Percentiles rank a stretch among this genome's conserved stretches.
Conservation (phyloP, 2,797 vertebrate genomes). For the Hydrolagus colliei region DNA sequence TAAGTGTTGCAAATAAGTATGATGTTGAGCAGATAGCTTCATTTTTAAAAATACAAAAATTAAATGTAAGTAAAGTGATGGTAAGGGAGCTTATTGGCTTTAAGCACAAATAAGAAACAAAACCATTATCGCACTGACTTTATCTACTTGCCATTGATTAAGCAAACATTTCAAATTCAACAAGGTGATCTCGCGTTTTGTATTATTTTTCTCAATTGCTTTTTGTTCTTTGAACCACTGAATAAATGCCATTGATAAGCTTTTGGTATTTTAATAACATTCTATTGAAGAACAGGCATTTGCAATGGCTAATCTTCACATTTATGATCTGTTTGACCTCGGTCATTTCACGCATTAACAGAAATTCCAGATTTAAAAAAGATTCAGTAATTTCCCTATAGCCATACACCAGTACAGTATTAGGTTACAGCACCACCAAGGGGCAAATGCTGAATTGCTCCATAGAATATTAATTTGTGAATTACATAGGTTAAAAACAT, state of each 20-base stretch:
- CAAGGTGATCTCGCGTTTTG: not conserved
- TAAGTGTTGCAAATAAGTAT: not conserved
- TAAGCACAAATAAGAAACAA: not conserved
- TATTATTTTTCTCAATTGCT: not conserved
- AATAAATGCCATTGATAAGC: conserved; percentile 16
- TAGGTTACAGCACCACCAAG: conserved; percentile 19
- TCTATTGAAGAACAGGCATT: conserved; percentile 1
- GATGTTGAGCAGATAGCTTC: not conserved
- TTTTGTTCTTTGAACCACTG: conserved; percentile 10
- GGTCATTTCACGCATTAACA: conserved; percentile 24
- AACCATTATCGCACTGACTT: not conserved
- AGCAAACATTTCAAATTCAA: conserved; percentile 17
- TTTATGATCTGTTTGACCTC: conserved; percentile 12
- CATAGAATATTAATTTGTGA: not conserved
- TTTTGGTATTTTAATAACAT: not conserved
- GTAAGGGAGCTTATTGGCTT: not conserved
- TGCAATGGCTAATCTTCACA: conserved; percentile 14
- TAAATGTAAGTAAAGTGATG: not conserved
- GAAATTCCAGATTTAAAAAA: conserved; percentile 28
- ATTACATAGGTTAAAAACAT: not conserved
- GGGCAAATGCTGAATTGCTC: not conserved
- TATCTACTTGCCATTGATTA: not conserved
- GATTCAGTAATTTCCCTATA: conserved; percentile 14
- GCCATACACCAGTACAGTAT: not conserved
- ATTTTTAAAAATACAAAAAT: not conserved